Conservation (phyloP, 2,113 vertebrate genomes). For the Poecilia latipinna region DNA sequence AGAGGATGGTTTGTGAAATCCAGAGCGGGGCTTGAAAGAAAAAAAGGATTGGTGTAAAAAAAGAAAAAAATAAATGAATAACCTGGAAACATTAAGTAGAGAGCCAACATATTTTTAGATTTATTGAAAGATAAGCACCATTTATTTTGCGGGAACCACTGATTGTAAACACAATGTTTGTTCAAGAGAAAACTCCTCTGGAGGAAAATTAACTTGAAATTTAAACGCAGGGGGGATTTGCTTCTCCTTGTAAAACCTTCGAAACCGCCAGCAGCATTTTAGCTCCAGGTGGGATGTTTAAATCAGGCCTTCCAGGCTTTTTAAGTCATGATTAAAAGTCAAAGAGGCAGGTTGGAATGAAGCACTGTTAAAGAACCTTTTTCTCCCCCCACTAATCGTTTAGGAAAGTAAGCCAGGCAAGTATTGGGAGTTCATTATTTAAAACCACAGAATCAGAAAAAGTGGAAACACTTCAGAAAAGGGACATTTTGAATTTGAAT, state of each 20-base stretch:
- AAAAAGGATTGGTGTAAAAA: not conserved
- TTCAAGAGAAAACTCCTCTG: not conserved
- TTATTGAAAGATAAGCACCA: not conserved
- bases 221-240: not conserved
- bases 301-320: slow-evolving; percentile 3
- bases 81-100: not conserved
- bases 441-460: not conserved
- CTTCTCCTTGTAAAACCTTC: not conserved
- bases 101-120: not conserved
- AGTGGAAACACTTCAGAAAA: not conserved
- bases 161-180: not conserved
- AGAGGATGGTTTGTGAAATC: no score
- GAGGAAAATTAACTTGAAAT: not conserved
- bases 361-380: not conserved
- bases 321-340: slow-evolving; percentile 14
- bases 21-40: no score
- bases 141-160: not conserved
- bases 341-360: not conserved
- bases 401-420: not conserved
- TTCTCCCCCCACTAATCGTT: not conserved
- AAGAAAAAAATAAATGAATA: no score
- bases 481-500: no score
- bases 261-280: not conserved
- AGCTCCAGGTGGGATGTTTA: slow-evolving; percentile 1
- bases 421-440: not conserved